Evolutionary conservation across 2,888 invertebrate genomes (phyloP), one percentile per base, ranked within the genome.

Genomic region (Homarus gammarus): DNA sequence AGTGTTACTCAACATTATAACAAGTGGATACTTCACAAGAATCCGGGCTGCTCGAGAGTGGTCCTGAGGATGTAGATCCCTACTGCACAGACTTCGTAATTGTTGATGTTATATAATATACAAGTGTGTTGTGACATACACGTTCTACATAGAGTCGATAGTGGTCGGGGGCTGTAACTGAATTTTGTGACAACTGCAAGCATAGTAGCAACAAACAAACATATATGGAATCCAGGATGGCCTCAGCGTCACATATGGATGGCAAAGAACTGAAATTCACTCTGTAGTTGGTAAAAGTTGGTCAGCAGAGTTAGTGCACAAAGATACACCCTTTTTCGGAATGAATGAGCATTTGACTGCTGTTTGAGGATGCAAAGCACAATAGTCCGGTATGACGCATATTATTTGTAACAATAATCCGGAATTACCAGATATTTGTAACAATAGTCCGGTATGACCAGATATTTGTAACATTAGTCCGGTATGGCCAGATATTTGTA

Each of bases 351-450:
- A 40, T 12, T 40, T 40, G 38, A 75, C n/a, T 22, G 27, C 75
- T 75, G 15, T 2, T 38, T 75, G 44, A 27, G 27, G 44, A 40
- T 40, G 40, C 15, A 75, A 75, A 38, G 75, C 44, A 44, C 44
- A 75, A 75, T n/a, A 40, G 40, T 44, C 44, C 27, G 75, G 75
- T 75, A 44, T 75, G 75, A 75, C 18, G 64, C 64, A 64, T 64
- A 8, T 64, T 64, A 64, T 64, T n/a, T 27, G n/a, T 64, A 64
- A n/a, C 64, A 64, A 10, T 56, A 56, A 3, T 56, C 56, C 22
- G 56, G 12, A 0, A 22, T 56, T 3, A 56, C 56, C 56, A 56
- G 56, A 56, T 56, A 22, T 0, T 3, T 56, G 56, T 56, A 12
- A 56, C 18, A 56, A 3, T 64, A 64, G 64, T 64, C 64, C 64